These are phyloP conservation scores for Nasalis larvatus DNA, from an alignment of 2,113 vertebrate genomes.

Conservation along the genomic window DNA sequence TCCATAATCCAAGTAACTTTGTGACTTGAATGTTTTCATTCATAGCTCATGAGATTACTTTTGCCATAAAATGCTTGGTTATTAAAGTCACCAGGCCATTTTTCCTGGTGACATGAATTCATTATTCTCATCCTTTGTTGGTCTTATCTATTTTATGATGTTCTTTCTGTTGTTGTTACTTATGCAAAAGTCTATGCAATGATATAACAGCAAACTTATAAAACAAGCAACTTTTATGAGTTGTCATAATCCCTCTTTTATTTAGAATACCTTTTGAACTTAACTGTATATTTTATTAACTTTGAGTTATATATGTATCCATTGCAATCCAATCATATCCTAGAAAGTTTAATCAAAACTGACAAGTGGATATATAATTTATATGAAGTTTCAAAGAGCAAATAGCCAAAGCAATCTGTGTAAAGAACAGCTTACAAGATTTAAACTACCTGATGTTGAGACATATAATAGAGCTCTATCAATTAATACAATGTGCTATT, in stretches of 20 bases:
- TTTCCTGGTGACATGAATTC: not conserved
- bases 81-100: not conserved
- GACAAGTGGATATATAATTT: not conserved
- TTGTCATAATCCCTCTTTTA: not conserved
- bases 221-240: not conserved
- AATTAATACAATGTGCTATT: not conserved
- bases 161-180: not conserved
- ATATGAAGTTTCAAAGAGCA: not conserved
- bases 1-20: not conserved
- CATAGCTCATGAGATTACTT: not conserved
- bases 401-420: not conserved
- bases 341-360: not conserved
- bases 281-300: not conserved
- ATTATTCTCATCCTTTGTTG: not conserved
- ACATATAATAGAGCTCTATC: not conserved
- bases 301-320: not conserved
- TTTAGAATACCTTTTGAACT: not conserved
- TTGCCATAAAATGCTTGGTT: not conserved
- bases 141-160: not conserved
- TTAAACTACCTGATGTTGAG: not conserved
- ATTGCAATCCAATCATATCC: not conserved
- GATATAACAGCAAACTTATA: not conserved
- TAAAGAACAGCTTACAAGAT: not conserved
- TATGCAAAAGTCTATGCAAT: not conserved
- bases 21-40: not conserved